Evolutionary conservation across 2,888 invertebrate genomes (phyloP).

Genomic region (Dolichopus griseipennis): DNA sequence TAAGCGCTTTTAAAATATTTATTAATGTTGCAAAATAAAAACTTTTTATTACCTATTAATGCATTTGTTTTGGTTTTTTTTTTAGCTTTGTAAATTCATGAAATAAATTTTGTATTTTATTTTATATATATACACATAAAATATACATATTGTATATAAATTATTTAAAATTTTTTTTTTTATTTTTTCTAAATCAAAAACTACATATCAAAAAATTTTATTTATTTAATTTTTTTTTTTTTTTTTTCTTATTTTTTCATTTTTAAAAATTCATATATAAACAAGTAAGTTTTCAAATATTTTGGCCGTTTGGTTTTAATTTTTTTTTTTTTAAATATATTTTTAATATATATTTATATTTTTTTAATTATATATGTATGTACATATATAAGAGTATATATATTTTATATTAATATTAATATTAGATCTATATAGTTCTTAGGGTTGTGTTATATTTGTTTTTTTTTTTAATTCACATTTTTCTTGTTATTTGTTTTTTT

Average conservation of each 20-base stretch:
- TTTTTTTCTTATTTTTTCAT: not conserved
- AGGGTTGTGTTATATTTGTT: too few relatives aligned
- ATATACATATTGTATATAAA: too few relatives aligned
- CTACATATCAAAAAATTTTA: not conserved
- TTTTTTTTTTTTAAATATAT: not conserved
- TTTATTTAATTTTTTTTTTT: not conserved
- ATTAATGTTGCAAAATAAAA: too few relatives aligned
- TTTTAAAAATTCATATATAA: conserved; percentile 4
- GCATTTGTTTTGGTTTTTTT: not conserved
- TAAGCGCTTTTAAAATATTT: too few relatives aligned
- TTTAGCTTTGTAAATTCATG: not conserved
- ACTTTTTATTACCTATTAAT: not conserved
- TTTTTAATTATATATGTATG: not conserved
- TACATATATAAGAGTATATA: not conserved
- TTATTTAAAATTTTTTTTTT: not conserved
- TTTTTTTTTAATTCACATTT: too few relatives aligned
- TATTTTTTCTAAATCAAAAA: not conserved
- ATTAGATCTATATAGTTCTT: too few relatives aligned
- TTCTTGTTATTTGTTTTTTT: too few relatives aligned
- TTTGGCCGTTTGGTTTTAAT: conserved; percentile 3
- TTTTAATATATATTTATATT: not conserved
- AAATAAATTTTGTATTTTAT: not conserved
- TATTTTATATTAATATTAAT: too few relatives aligned
- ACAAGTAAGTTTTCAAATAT: not conserved
- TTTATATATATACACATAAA: too few relatives aligned